A percentile compares a stretch with the other conserved stretches of the same genome.
phyloP scores from a whole-genome alignment of 2,888 invertebrate species.

The Syrista parreyssii region DNA sequence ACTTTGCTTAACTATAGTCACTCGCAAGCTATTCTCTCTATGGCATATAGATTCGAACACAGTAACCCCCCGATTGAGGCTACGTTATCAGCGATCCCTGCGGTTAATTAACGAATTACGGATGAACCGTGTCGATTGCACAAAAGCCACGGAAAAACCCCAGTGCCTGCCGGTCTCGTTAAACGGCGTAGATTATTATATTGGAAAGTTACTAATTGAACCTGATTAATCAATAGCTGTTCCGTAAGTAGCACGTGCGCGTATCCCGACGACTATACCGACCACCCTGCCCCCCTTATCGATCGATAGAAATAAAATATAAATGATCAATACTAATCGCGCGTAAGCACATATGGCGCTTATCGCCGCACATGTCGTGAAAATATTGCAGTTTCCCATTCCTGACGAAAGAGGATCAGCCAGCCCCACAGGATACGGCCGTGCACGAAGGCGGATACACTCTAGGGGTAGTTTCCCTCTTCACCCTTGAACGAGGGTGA shows the following conservation, averaged over 20 bases:
- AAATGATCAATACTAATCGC: not conserved
- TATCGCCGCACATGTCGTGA: not conserved
- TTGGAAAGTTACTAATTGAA: constrained; percentile 6
- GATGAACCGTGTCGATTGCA: constrained; percentile 11
- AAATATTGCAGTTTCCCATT: not conserved
- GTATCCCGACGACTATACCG: not conserved
- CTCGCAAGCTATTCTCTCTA: not conserved
- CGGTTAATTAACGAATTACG: constrained; percentile 24
- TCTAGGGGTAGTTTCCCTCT: not conserved
- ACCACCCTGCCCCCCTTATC: not conserved
- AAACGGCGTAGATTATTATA: constrained; percentile 17
- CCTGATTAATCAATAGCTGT: not conserved
- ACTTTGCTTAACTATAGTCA: not conserved
- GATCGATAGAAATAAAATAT: not conserved
- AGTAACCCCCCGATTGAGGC: not conserved
- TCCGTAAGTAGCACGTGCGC: not conserved
- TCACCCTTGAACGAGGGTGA: not conserved
- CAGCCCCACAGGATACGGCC: not conserved
- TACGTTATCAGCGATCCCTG: constrained; percentile 9
- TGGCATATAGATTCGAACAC: not conserved
- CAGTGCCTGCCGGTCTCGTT: not conserved
- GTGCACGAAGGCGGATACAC: not conserved
- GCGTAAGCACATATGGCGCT: not conserved
- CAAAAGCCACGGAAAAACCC: constrained; percentile 19
- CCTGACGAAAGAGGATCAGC: not conserved